phyloP scores from a whole-genome alignment of 1,140 invertebrate genomes.

The Ptiloglossa arizonensis region DNA sequence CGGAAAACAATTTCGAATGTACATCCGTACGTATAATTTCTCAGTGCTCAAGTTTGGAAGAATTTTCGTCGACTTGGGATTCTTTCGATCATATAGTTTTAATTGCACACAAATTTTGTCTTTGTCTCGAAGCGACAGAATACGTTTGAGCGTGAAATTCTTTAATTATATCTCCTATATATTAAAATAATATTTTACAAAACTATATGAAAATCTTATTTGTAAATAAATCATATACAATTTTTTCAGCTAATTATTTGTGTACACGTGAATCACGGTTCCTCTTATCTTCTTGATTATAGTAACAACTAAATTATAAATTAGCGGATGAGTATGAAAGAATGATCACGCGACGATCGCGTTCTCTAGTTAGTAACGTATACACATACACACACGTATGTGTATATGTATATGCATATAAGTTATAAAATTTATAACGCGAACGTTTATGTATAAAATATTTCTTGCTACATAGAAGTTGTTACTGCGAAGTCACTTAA shows the following conservation, averaged over 20 bases:
- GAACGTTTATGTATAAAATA: constrained; percentile 10
- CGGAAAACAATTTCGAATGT: constrained; percentile 24
- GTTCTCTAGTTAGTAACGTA: constrained; percentile 8
- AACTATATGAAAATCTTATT: constrained; percentile 51
- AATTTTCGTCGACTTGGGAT: constrained; percentile 5
- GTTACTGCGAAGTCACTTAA: background rate
- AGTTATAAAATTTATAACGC: background rate
- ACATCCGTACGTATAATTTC: constrained; percentile 30
- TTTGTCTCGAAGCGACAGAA: constrained; percentile 13
- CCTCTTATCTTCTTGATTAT: constrained; percentile 13
- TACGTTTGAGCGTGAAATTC: constrained; percentile 32
- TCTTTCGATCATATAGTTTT: background rate
- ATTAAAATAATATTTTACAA: constrained; percentile 63
- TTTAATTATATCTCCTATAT: constrained; percentile 39
- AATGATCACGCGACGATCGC: constrained; percentile 28
- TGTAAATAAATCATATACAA: constrained; percentile 67
- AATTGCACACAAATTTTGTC: background rate
- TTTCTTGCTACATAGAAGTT: background rate
- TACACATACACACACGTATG: constrained; percentile 19
- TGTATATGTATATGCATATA: constrained; percentile 6
- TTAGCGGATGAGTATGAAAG: constrained; percentile 33
- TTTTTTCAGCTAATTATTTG: constrained; percentile 57
- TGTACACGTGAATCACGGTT: constrained; percentile 56
- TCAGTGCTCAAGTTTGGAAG: constrained; percentile 9
- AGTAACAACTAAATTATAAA: constrained; percentile 20